phyloP scores from a whole-genome alignment of 2,888 invertebrate genomes.

The Sphinx pinastri region DNA sequence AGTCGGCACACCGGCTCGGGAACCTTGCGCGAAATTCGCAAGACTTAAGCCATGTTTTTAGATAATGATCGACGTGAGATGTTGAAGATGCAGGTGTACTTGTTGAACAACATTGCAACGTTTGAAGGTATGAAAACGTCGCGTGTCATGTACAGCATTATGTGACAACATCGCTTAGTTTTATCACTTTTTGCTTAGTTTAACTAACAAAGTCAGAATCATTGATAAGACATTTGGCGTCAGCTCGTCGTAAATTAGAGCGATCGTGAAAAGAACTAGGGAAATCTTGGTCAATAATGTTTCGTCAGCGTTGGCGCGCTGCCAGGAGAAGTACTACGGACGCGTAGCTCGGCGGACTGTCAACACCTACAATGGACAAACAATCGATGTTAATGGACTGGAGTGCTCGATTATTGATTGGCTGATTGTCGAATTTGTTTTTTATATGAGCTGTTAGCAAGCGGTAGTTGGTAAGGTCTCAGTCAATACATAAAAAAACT shows the following conservation, averaged over 20 bases:
- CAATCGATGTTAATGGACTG: background rate
- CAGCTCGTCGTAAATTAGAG: constrained; percentile 1
- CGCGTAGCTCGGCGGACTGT: constrained; percentile 47
- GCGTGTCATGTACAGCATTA: too few relatives aligned
- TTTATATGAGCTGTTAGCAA: background rate
- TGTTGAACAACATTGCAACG: too few relatives aligned
- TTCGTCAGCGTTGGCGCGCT: constrained; percentile 50
- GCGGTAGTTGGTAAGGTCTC: background rate
- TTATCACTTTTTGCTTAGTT: too few relatives aligned
- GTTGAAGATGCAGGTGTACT: too few relatives aligned
- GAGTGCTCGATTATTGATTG: too few relatives aligned
- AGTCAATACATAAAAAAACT: too few relatives aligned
- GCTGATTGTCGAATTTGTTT: background rate
- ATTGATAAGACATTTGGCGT: background rate
- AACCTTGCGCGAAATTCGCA: background rate
- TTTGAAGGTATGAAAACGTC: too few relatives aligned
- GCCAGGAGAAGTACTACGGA: constrained; percentile 45
- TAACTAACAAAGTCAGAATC: too few relatives aligned
- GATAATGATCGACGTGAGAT: too few relatives aligned
- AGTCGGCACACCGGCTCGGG: background rate
- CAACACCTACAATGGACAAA: constrained; percentile 44
- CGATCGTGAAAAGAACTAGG: constrained; percentile 34
- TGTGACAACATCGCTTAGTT: too few relatives aligned
- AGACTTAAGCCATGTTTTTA: too few relatives aligned
- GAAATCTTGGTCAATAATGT: constrained; percentile 48